Percentiles rank a stretch among this genome's conserved stretches.
Conservation (phyloP, 2,113 vertebrate species). For the Mustela lutreola region DNA sequence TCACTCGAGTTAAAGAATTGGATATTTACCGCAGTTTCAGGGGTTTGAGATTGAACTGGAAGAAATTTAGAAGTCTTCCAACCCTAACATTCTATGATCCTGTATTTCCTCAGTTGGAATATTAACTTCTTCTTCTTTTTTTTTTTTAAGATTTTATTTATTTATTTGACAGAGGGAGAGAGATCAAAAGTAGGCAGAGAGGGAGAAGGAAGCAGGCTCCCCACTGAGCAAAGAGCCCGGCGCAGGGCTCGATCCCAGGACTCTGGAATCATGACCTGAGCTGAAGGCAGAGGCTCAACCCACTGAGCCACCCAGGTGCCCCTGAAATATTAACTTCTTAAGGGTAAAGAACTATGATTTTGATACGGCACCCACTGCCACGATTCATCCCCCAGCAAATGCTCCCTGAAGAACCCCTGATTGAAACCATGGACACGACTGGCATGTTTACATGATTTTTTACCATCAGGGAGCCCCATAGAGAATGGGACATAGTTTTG, state of each 20-base stretch:
- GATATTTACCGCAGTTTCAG: background rate
- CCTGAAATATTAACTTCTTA: background rate
- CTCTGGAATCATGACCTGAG: no score
- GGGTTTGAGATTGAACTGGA: background rate
- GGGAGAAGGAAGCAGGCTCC: no score
- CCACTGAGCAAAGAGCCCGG: no score
- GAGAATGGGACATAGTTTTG: background rate
- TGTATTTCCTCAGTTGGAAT: background rate
- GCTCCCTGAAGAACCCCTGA: background rate
- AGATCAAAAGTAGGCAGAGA: no score
- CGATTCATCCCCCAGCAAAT: no score
- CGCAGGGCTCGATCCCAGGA: no score
- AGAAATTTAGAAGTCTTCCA: background rate
- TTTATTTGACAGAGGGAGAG: no score
- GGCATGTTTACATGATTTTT: background rate
- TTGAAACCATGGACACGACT: background rate
- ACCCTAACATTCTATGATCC: background rate
- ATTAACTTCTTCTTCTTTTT: no score
- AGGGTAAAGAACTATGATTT: background rate
- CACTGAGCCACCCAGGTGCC: no score
- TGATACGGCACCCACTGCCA: background rate
- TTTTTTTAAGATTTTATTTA: no score
- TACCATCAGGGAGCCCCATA: background rate
- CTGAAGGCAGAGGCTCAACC: no score
- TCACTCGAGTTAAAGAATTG: background rate